phyloP scores from a whole-genome alignment of 2,888 invertebrate genomes.

The Tiphia femorata region DNA sequence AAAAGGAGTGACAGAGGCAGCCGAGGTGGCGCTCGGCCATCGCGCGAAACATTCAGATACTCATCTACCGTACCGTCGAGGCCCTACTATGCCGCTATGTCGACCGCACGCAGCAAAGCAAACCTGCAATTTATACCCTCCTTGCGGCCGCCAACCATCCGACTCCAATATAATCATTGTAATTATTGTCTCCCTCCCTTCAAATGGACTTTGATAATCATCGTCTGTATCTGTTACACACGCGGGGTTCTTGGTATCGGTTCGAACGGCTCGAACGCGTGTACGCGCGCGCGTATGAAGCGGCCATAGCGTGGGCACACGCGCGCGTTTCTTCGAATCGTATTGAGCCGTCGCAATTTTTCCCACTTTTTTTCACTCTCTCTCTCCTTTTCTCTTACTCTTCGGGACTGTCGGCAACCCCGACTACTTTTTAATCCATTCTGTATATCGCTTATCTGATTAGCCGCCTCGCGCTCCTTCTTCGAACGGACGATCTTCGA shows the following conservation, averaged over 20 bases:
- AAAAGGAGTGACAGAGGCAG: conserved; percentile 59
- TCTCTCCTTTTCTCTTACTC: not conserved
- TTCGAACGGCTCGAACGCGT: not conserved
- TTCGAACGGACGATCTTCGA: too few species aligned
- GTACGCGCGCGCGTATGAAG: not conserved
- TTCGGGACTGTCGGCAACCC: too few species aligned
- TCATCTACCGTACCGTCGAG: conserved; percentile 65
- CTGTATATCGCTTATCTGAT: too few species aligned
- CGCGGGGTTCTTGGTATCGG: not conserved
- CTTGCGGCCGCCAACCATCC: conserved; percentile 59
- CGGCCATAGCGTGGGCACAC: not conserved
- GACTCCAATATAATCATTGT: conserved; percentile 65
- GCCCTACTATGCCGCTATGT: conserved; percentile 63
- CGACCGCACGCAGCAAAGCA: conserved; percentile 60
- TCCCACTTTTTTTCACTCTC: not conserved
- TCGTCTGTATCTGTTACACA: conserved; percentile 54
- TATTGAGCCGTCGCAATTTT: not conserved
- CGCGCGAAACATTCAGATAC: conserved; percentile 58
- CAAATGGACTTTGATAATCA: conserved; percentile 64
- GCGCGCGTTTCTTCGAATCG: conserved; percentile 10
- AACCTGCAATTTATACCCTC: conserved; percentile 67
- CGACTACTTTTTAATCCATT: too few species aligned
- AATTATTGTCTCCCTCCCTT: conserved; percentile 64
- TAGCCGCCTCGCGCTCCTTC: too few species aligned
- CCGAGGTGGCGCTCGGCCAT: conserved; percentile 57